Conservation (phyloP, 2,888 invertebrate genomes). For the Catocala fraxini region DNA sequence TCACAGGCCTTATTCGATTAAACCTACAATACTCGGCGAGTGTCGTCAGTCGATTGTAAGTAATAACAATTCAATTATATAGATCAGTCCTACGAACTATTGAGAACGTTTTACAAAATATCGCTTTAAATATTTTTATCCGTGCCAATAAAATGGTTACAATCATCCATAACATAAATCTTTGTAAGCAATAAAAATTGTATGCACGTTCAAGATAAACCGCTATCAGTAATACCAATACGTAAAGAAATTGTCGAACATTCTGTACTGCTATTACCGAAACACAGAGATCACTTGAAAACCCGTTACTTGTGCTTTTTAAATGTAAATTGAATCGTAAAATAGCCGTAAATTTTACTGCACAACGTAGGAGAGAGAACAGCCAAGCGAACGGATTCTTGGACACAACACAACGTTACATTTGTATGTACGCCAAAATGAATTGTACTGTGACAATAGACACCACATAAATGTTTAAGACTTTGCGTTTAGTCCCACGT, state of each 20-base stretch:
- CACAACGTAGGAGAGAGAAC: constrained; percentile 63
- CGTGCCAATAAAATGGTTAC: constrained; percentile 17
- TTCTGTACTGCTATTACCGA: constrained; percentile 57
- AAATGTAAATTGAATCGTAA: constrained; percentile 79
- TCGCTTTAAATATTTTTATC: background rate
- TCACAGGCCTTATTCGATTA: no score
- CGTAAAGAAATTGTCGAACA: constrained; percentile 53
- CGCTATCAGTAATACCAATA: constrained; percentile 29
- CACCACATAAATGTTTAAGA: constrained; percentile 36
- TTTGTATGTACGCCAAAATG: constrained; percentile 37
- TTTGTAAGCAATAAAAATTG: constrained; percentile 27
- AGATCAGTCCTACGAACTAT: background rate
- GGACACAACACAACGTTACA: constrained; percentile 36
- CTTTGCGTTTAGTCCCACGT: constrained; percentile 15
- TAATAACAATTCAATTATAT: background rate
- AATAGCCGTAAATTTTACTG: constrained; percentile 69
- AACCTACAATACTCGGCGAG: no score
- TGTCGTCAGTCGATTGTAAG: no score
- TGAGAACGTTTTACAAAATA: no score
- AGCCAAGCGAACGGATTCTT: constrained; percentile 50
- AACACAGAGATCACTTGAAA: constrained; percentile 65
- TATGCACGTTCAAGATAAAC: constrained; percentile 22
- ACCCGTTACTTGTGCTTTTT: constrained; percentile 71
- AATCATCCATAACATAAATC: constrained; percentile 24
- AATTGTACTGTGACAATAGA: constrained; percentile 49